Percentiles rank a stretch among this genome's conserved stretches.
phyloP scores from a whole-genome alignment of 2,113 vertebrate genomes.

The Hippoglossus stenolepis region DNA sequence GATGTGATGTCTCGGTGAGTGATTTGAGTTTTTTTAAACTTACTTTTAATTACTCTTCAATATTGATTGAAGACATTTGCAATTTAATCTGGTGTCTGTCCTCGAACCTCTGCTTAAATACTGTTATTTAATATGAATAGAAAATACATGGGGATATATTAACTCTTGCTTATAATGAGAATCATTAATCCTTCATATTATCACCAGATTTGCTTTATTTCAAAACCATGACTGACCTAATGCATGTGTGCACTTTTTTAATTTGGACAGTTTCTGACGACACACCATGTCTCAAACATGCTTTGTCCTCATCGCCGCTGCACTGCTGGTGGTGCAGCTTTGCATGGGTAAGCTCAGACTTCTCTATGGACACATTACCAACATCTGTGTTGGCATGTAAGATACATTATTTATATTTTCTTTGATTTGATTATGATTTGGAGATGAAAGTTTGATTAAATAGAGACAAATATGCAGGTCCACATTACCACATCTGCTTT shows the following conservation, averaged over 20 bases:
- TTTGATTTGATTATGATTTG: neutral
- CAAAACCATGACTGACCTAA: neutral
- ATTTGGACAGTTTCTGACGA: slow-evolving; percentile 24
- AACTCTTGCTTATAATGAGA: too few relatives aligned
- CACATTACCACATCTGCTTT: neutral
- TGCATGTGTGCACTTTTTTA: neutral
- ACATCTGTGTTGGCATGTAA: neutral
- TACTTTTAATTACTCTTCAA: neutral
- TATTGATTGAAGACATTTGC: neutral
- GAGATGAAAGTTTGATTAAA: neutral
- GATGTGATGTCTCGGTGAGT: slow-evolving; percentile 31
- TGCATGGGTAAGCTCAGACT: slow-evolving; percentile 55
- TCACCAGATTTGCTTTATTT: neutral
- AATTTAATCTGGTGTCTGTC: neutral
- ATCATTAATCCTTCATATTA: neutral
- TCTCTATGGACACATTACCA: neutral
- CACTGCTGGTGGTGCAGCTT: slow-evolving; percentile 43
- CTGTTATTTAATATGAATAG: too few relatives aligned
- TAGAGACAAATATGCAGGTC: neutral
- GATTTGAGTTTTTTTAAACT: neutral
- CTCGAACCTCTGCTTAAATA: neutral
- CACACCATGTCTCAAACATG: slow-evolving; percentile 45
- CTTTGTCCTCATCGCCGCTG: slow-evolving; percentile 24
- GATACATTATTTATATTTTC: neutral
- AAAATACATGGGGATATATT: neutral